Percentiles rank a stretch among this genome's conserved stretches.
Evolutionary conservation across 2,888 invertebrate genomes (phyloP).

Genomic region (Trichogramma dendrolimi): DNA sequence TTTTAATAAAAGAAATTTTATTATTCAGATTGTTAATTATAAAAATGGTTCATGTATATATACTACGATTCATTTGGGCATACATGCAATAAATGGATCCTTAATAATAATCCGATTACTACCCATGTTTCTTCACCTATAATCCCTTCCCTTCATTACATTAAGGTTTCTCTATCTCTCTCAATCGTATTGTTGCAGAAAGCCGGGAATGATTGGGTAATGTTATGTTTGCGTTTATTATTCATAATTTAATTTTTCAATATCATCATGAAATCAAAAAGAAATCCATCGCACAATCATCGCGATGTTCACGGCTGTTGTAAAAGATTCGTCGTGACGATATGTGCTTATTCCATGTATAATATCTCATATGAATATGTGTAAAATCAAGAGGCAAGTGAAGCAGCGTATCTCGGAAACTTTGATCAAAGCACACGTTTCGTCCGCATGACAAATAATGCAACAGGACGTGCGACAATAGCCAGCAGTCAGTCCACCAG

Average conservation of each 20-base stretch:
- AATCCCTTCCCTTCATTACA: constrained; percentile 9
- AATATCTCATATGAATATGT: background rate
- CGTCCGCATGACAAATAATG: constrained; percentile 34
- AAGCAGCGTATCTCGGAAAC: constrained; percentile 29
- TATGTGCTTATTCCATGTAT: constrained; percentile 27
- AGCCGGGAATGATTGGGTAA: constrained; percentile 48
- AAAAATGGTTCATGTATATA: background rate
- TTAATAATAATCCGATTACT: too few relatives aligned
- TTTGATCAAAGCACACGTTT: constrained; percentile 27
- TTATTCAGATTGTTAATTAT: too few relatives aligned
- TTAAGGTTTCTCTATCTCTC: constrained; percentile 23
- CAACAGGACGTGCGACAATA: constrained; percentile 41
- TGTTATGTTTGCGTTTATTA: constrained; percentile 41
- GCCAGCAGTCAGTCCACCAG: constrained; percentile 52
- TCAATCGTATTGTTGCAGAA: constrained; percentile 44
- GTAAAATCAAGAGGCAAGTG: constrained; percentile 32
- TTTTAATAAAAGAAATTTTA: too few relatives aligned
- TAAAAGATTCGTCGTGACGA: constrained; percentile 30
- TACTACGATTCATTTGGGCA: constrained; percentile 10
- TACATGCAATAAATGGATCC: background rate
- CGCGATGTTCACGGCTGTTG: constrained; percentile 33
- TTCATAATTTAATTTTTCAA: constrained; percentile 20
- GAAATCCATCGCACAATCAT: constrained; percentile 27
- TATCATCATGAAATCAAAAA: constrained; percentile 27
- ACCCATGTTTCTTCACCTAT: constrained; percentile 7